These are phyloP conservation scores for Smithornis capensis DNA, from an alignment of 2,113 vertebrate species.

Conservation along the genomic window DNA sequence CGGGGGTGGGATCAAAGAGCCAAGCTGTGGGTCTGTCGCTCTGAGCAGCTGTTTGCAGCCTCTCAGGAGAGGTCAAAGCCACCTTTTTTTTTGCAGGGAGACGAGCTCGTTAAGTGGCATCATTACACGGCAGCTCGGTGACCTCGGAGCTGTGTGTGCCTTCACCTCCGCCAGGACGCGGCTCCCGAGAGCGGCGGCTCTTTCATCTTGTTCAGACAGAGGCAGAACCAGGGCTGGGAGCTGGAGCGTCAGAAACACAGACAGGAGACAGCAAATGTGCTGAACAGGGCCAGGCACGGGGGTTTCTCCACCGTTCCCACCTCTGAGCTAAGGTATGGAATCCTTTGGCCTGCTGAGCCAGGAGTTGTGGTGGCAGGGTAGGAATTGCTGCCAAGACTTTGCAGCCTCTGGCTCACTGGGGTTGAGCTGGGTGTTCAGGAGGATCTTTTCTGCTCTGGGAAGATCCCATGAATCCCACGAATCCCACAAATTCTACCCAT, in stretches of 20 bases:
- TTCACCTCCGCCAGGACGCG: background rate
- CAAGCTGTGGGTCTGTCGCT: rapidly evolving
- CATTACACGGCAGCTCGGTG: background rate
- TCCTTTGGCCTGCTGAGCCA: background rate
- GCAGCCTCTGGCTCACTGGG: rapidly evolving
- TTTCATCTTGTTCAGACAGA: constrained; percentile 45
- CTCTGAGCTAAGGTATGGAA: background rate
- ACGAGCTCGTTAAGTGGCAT: constrained; percentile 19
- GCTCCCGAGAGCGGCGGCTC: background rate
- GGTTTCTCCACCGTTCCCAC: background rate
- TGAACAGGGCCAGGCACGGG: rapidly evolving
- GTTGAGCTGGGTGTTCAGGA: background rate
- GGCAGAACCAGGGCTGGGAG: background rate
- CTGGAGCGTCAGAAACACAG: background rate
- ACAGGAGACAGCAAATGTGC: background rate
- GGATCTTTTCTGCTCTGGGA: background rate
- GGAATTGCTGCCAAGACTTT: background rate
- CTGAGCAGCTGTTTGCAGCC: background rate
- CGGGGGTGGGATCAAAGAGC: background rate
- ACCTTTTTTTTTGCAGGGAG: background rate
- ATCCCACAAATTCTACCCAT: background rate
- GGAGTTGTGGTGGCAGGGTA: rapidly evolving
- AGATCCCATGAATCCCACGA: background rate
- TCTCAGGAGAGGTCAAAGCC: background rate
- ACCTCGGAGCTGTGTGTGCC: background rate